Conservation (phyloP, 2,113 vertebrate genomes). For the Xiphias gladius region DNA sequence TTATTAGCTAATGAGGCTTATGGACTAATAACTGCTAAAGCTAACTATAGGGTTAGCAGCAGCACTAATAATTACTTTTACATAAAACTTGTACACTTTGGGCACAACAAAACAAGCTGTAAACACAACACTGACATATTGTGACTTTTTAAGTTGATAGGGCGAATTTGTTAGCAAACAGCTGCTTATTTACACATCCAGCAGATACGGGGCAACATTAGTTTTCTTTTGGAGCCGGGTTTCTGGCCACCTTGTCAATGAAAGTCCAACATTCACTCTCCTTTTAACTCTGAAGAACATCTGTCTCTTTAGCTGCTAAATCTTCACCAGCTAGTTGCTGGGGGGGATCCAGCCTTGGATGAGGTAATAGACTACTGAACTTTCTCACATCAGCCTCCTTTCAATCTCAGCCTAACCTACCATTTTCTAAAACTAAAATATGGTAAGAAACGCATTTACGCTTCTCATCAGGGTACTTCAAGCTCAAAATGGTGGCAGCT, state of each 20-base stretch:
- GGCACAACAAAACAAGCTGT: background rate
- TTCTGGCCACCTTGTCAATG: background rate
- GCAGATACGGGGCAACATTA: background rate
- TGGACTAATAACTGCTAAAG: background rate
- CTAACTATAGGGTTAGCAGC: background rate
- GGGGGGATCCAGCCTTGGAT: no score
- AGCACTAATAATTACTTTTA: background rate
- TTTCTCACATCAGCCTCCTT: no score
- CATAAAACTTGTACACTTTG: background rate
- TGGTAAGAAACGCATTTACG: no score
- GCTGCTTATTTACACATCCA: background rate
- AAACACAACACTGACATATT: background rate
- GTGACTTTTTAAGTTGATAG: background rate
- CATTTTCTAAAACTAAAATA: no score
- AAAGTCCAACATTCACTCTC: background rate
- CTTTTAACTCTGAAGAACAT: background rate
- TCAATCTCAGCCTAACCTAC: no score
- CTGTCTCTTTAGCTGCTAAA: background rate
- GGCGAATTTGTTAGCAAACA: background rate
- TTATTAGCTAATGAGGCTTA: slow-evolving; percentile 34
- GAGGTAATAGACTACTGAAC: no score
- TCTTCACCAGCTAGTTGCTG: background rate
- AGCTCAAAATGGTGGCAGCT: no score
- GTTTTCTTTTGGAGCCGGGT: background rate
- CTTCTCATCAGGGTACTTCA: no score